Base-by-base conservation (phyloP, 2,113 vertebrate species). In the Psilopsiagon aymara region DNA sequence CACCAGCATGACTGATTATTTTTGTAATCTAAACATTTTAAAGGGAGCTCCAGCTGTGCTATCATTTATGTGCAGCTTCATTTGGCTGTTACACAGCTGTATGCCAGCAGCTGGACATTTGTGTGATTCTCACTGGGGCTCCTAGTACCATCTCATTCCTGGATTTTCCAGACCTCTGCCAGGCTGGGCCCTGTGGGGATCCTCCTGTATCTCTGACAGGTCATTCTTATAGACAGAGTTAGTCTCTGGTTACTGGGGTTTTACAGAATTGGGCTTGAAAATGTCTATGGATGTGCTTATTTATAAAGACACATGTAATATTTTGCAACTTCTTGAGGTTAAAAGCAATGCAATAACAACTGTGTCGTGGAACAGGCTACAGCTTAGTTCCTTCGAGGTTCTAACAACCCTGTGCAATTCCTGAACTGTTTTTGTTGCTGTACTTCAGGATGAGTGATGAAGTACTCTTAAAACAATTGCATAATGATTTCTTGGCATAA, bases 231-330 rank as follows among this genome's bases (percentile, higher is more conserved):
- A 59, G 46, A 21, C 8, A 27, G 14, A 13, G 11, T 67, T 53
- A 15, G 6, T 51, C 35, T 92, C 5, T 4, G 1, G 10, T 67
- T 75, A 27, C 31, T 27, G 20, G 19, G 14, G 31, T 11, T 44
- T 91, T 16, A 71, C 12, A 44, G 11, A 49, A 7, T 5, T 24
- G 1, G 35, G 9, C 15, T 91, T 70, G 13, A 73, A 86, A 83
- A 77, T 39, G 18, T 19, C 16, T 86, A 2, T 20, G 23, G 43
- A 29, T 83, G 33, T 88, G 24, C 12, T 78, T 73, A 82, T 49
- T 93, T 73, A n/a, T 27, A 78, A 11, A 68, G 23, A 6, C 7
- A 80, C 8, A 43, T 0, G 0, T 28, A 76, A 35, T 49, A 51
- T 62, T 76, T 76, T 57, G 20, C 35, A 57, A 46, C 37, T 83